Conservation (phyloP, 2,888 invertebrate genomes). For the Sarcophaga caerulescens region DNA sequence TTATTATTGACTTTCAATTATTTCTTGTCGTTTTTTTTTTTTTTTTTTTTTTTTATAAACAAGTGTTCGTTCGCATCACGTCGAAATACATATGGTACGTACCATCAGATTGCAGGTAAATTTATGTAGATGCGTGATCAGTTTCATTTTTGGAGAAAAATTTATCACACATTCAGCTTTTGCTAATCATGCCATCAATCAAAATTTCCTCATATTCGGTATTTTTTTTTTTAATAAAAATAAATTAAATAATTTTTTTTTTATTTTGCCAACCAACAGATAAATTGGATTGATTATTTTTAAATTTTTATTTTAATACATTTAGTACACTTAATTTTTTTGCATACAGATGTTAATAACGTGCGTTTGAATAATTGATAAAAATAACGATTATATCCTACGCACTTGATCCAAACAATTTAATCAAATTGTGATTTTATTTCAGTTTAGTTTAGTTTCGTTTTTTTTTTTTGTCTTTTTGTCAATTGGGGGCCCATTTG, state of each 20-base stretch:
- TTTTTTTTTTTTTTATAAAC: neutral
- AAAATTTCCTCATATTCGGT: slow-evolving; percentile 34
- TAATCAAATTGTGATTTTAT: slow-evolving; percentile 3
- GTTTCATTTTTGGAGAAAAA: neutral
- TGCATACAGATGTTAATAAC: slow-evolving; percentile 10
- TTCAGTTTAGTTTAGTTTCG: too few relatives aligned
- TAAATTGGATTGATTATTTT: slow-evolving; percentile 64
- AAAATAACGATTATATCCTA: neutral
- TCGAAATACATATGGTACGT: slow-evolving; percentile 1
- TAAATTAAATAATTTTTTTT: slow-evolving; percentile 26
- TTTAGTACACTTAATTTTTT: neutral
- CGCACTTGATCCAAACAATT: too few relatives aligned
- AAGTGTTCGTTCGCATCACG: neutral
- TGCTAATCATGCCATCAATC: slow-evolving; percentile 66
- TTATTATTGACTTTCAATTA: slow-evolving; percentile 65
- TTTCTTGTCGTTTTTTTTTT: slow-evolving; percentile 37
- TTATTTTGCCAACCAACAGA: slow-evolving; percentile 40
- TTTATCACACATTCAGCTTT: slow-evolving; percentile 8
- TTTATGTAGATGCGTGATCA: neutral
- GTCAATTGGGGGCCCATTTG: too few relatives aligned
- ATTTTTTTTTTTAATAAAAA: slow-evolving; percentile 41
- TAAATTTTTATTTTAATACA: slow-evolving; percentile 17
- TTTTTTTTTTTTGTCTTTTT: too few relatives aligned
- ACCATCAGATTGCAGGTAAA: neutral
- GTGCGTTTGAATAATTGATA: slow-evolving; percentile 50